Conservation (phyloP, 2,797 vertebrate genomes). For the Danionella dracula region DNA sequence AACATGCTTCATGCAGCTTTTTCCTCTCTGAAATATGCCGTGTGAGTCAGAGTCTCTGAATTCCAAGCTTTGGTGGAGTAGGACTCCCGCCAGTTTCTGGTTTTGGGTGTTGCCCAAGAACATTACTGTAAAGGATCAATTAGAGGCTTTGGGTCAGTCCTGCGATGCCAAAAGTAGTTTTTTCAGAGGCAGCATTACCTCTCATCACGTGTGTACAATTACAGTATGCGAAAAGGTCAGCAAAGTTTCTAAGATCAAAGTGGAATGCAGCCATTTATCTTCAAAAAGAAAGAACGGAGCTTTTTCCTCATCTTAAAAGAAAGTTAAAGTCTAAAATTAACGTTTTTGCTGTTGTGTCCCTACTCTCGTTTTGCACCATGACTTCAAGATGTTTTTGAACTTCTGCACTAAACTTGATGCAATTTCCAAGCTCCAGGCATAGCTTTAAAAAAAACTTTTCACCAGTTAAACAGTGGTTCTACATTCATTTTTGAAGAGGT, state of each 20-base stretch:
- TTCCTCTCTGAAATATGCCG: background rate
- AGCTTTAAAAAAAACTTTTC: too few species aligned
- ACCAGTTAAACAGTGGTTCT: too few species aligned
- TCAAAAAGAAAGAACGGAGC: too few species aligned
- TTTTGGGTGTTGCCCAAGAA: slow-evolving; percentile 9
- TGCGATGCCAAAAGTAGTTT: background rate
- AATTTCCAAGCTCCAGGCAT: too few species aligned
- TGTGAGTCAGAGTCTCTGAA: slow-evolving; percentile 20
- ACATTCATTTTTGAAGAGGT: too few species aligned
- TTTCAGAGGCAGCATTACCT: background rate
- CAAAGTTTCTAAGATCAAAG: background rate
- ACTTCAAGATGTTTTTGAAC: too few species aligned
- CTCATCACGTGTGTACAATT: background rate
- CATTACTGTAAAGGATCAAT: background rate
- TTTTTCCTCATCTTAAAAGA: too few species aligned
- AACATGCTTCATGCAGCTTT: background rate
- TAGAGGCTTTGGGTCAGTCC: background rate
- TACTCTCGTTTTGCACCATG: too few species aligned
- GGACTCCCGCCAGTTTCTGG: background rate
- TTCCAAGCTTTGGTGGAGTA: slow-evolving; percentile 27
- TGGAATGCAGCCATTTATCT: background rate
- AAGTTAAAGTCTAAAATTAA: too few species aligned
- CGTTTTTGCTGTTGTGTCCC: too few species aligned
- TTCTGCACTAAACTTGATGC: too few species aligned
- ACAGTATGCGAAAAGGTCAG: background rate